These are phyloP conservation scores for Dicrurus megarhynchus DNA, from an alignment of 2,113 vertebrate species.

Conservation along the genomic window DNA sequence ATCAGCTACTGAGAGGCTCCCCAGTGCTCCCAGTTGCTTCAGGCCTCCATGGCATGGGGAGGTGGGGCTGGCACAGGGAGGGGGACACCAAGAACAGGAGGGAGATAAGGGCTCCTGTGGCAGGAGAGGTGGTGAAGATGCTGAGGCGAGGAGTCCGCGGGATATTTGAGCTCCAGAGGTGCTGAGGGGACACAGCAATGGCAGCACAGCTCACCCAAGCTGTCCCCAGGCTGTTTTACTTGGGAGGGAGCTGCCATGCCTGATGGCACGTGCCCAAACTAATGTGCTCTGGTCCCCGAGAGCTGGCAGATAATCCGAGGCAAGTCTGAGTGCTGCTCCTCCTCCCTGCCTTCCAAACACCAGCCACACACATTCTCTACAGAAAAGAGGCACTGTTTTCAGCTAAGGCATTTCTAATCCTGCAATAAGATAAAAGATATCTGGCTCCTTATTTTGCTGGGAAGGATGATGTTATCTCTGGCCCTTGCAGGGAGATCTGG, in stretches of 20 bases:
- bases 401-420: background rate
- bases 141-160: fast-evolving
- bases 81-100: fast-evolving
- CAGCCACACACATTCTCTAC: background rate
- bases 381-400: background rate
- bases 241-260: background rate
- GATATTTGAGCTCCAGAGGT: background rate
- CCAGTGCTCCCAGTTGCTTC: background rate
- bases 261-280: background rate
- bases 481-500: background rate
- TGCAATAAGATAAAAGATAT: background rate
- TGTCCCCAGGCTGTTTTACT: background rate
- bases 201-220: background rate
- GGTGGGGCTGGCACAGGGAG: background rate
- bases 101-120: background rate
- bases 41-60: fast-evolving
- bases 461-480: background rate
- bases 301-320: background rate
- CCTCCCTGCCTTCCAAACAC: background rate
- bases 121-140: background rate
- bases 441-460: background rate
- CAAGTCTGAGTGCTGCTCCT: background rate
- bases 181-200: background rate
- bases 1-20: background rate
- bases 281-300: background rate